Evolutionary conservation across 1,140 invertebrate genomes (phyloP).

Genomic region (Ceratosolen fusciceps): DNA sequence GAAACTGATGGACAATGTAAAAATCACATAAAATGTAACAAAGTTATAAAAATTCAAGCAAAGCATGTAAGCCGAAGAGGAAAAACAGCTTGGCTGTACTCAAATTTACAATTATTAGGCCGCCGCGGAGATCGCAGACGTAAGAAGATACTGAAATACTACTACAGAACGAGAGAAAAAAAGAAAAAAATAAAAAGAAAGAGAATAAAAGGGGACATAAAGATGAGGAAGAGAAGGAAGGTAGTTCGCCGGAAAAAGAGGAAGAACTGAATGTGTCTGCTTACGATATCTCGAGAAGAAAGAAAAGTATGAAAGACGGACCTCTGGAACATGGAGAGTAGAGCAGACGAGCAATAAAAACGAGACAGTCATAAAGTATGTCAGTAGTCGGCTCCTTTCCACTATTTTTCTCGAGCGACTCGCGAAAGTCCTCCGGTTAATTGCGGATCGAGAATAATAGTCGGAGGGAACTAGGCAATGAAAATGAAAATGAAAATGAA

Average conservation of each 20-base stretch:
- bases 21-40: slow-evolving; percentile 24
- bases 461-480: background rate
- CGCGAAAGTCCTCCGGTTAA: slow-evolving; percentile 12
- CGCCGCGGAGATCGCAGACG: background rate
- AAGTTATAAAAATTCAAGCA: slow-evolving; percentile 10
- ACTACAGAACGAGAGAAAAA: no score
- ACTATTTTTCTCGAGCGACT: slow-evolving; percentile 3
- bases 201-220: slow-evolving; percentile 2
- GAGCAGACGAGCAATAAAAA: slow-evolving; percentile 8
- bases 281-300: slow-evolving; percentile 23
- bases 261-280: background rate
- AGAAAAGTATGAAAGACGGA: background rate
- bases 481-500: slow-evolving; percentile 28
- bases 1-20: background rate
- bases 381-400: no score
- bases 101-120: slow-evolving; percentile 25
- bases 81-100: background rate
- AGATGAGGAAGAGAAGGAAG: background rate
- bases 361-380: slow-evolving; percentile 29
- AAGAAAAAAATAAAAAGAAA: no score
- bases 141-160: background rate
- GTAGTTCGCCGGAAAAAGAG: slow-evolving; percentile 19
- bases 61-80: background rate
- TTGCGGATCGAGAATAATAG: background rate
- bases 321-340: background rate